A percentile compares a stretch with the other conserved stretches of the same genome.
These are phyloP conservation scores for Fringilla coelebs DNA, from an alignment of 2,797 vertebrate species.

Conservation along the genomic window DNA sequence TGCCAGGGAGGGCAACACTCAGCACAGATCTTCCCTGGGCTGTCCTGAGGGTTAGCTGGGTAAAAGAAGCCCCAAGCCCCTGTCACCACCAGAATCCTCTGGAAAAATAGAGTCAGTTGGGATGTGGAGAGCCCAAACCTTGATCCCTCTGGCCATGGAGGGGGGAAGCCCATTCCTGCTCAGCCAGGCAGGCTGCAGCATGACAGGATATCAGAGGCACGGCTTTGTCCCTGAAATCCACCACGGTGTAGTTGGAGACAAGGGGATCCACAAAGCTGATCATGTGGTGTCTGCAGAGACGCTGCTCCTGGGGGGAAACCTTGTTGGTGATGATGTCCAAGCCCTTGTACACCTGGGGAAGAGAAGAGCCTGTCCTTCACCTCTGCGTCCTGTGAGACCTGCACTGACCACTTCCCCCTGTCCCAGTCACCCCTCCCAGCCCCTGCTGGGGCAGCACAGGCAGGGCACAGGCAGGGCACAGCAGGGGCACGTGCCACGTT, in stretches of 20 bases:
- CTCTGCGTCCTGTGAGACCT: accelerated
- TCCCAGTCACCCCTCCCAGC: not conserved
- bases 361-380: not conserved
- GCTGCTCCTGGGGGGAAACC: slow-evolving; percentile 83
- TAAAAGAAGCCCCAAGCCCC: not conserved
- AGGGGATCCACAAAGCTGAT: slow-evolving; percentile 94
- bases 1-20: not conserved
- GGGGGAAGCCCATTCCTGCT: not conserved
- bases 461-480: not conserved
- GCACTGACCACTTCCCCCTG: not conserved
- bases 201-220: slow-evolving; percentile 90
- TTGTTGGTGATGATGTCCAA: slow-evolving; percentile 97
- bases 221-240: slow-evolving; percentile 95
- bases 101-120: not conserved
- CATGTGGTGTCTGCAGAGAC: slow-evolving; percentile 93
- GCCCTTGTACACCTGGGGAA: slow-evolving; percentile 88
- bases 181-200: not conserved
- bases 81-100: not conserved
- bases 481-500: not conserved
- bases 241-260: slow-evolving; percentile 88
- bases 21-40: not conserved
- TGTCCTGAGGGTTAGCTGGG: not conserved
- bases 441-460: not conserved
- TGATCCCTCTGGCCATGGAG: not conserved
- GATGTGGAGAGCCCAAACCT: not conserved